Base-by-base conservation (phyloP, 1,140 invertebrate species). In the Mya arenaria region DNA sequence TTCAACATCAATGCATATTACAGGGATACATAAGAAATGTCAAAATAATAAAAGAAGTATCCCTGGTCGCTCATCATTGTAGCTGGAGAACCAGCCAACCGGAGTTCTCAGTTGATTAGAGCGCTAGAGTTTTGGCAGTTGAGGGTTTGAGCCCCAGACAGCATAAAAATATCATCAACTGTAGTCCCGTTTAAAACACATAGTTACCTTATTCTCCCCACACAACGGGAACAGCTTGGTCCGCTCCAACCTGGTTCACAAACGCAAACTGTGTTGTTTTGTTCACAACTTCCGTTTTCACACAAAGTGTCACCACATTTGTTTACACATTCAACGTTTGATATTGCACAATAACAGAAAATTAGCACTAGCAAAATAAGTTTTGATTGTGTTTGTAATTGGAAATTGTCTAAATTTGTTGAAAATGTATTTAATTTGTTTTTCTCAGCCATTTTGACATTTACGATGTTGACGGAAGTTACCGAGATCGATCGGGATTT, bases 221-320 rank as follows among this genome's bases (percentile, higher is more conserved):
- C 96, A 94, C 97, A 98, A 92, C 96, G 96, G 92, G 98, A 96
- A 93, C 97, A 98, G 84, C 95, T 95, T 30, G 95, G 93, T 58
- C 97, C 97, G 92, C 97, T 96, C 97, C 97, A 98, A 65, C 97
- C 97, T 91, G 97, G 96, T 89, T 95, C 95, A 94, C 97, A 98
- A 71, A 96, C 93, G 94, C 97, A 98, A 25, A 62, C 39, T 32
- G 94, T 96, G 88, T 95, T 96, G 94, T 97, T 97, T 90, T 96
- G 95, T 84, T 95, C 93, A 92, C 95, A 95, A 89, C 87, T 90
- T 81, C 73, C 86, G 74, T 87, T 81, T 62, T 87, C 73, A 66
- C 83, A 84, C 3, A 30, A 1, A 17, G 28, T 17, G 28, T 58
- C 56, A 44, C 52, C 32, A 75, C 73, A 75, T 5, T 69, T 39